phyloP scores from a whole-genome alignment of 2,797 vertebrate species.

The Podargus strigoides region DNA sequence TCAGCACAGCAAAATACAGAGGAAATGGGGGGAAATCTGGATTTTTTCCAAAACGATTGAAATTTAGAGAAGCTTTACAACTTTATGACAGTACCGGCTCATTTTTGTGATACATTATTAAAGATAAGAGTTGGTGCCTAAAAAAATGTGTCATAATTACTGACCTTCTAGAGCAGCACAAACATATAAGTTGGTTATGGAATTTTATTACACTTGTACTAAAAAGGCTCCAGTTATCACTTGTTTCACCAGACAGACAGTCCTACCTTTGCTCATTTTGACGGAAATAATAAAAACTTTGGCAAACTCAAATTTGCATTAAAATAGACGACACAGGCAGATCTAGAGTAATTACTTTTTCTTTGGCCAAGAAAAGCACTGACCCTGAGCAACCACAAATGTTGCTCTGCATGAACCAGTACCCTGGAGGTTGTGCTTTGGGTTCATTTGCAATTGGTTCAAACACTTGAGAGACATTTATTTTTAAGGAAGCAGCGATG shows the following conservation, averaged over 20 bases:
- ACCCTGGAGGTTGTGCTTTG: neutral
- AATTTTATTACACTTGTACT: neutral
- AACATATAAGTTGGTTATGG: too few relatives aligned
- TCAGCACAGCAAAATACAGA: neutral
- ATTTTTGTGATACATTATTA: neutral
- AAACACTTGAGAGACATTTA: neutral
- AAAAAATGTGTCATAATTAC: neutral
- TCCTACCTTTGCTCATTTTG: neutral
- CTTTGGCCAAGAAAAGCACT: neutral
- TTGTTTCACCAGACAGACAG: neutral
- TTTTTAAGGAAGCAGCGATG: neutral
- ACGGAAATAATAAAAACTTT: neutral
- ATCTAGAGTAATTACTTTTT: neutral
- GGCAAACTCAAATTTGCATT: neutral
- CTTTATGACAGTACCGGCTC: neutral
- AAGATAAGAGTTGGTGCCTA: neutral
- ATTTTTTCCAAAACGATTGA: neutral
- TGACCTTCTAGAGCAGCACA: rapidly evolving
- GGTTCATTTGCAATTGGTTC: neutral
- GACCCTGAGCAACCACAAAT: neutral
- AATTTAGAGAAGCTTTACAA: neutral
- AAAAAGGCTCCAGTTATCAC: neutral
- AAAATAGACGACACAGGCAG: neutral
- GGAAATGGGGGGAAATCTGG: neutral
- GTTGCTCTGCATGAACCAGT: neutral